Evolutionary conservation across 2,113 vertebrate genomes (phyloP).

Genomic region (Cottus gobio): DNA sequence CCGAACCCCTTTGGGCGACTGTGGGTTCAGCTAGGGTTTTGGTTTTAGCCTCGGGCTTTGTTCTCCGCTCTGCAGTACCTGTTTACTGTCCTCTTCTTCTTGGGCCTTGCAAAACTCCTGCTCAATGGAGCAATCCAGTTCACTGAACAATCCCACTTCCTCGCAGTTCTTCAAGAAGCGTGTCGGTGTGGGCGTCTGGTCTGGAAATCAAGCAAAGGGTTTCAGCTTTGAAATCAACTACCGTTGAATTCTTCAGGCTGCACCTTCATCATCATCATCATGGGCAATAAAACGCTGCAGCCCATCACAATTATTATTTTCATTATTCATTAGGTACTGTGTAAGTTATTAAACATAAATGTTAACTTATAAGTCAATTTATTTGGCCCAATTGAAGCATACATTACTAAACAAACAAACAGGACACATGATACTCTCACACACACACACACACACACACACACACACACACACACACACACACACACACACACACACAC

Average conservation of each 20-base stretch:
- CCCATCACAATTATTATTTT: not conserved
- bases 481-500: not conserved
- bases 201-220: conserved; percentile 81
- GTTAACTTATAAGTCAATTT: not conserved
- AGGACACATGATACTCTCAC: not conserved
- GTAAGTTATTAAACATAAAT: not conserved
- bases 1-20: conserved; percentile 18
- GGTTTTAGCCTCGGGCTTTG: conserved; percentile 19
- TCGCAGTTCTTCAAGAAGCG: conserved; percentile 99
- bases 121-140: conserved; percentile 97
- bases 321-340: not conserved
- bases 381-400: not conserved
- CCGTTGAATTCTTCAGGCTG: not conserved
- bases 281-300: not conserved
- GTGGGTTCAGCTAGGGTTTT: conserved; percentile 24
- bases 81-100: conserved; percentile 97
- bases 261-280: not conserved
- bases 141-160: conserved; percentile 97
- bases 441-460: not conserved
- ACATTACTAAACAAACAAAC: conserved; percentile 1
- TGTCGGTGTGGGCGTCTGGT: conserved; percentile 98
- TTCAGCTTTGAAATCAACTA: conserved; percentile 1
- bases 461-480: not conserved
- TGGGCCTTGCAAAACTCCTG: conserved; percentile 98
- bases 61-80: conserved; percentile 82